Evolutionary conservation across 2,888 invertebrate species (phyloP).

Genomic region (Eulithis testata): DNA sequence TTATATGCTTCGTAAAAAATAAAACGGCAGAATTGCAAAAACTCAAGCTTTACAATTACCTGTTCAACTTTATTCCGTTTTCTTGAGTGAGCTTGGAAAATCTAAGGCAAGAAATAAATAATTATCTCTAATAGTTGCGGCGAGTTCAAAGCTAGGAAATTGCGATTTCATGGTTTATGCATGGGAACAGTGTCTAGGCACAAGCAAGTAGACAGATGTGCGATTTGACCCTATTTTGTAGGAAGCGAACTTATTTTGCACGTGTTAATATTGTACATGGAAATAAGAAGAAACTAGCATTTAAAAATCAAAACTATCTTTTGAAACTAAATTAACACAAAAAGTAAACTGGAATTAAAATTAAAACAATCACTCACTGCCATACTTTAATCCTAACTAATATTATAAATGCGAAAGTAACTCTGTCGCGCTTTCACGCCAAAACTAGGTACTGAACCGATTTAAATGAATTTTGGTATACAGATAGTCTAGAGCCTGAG

Average conservation of each 20-base stretch:
- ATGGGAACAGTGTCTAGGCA: slow-evolving; percentile 39
- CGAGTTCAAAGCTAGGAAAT: slow-evolving; percentile 48
- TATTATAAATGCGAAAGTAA: too few species aligned
- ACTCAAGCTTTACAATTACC: neutral
- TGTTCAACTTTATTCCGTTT: neutral
- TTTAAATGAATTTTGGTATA: too few species aligned
- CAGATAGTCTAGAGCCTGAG: too few species aligned
- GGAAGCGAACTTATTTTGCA: slow-evolving; percentile 10
- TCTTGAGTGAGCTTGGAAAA: slow-evolving; percentile 18
- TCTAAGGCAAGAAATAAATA: slow-evolving; percentile 33
- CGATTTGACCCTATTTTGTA: slow-evolving; percentile 20
- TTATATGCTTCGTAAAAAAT: too few species aligned
- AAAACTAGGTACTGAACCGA: too few species aligned
- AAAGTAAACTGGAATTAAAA: too few species aligned
- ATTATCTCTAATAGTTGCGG: slow-evolving; percentile 44
- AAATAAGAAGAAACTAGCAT: too few species aligned
- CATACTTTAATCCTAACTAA: too few species aligned
- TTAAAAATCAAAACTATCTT: too few species aligned
- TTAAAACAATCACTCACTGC: too few species aligned
- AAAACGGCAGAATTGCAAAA: neutral
- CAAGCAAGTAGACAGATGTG: slow-evolving; percentile 15
- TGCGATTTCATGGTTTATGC: slow-evolving; percentile 50
- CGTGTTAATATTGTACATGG: neutral
- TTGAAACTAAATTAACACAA: too few species aligned
- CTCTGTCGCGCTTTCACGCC: too few species aligned